Evolutionary conservation across 2,113 vertebrate genomes (phyloP), one percentile per base, ranked within the genome.

Genomic region (Rhinolophus sinicus): DNA sequence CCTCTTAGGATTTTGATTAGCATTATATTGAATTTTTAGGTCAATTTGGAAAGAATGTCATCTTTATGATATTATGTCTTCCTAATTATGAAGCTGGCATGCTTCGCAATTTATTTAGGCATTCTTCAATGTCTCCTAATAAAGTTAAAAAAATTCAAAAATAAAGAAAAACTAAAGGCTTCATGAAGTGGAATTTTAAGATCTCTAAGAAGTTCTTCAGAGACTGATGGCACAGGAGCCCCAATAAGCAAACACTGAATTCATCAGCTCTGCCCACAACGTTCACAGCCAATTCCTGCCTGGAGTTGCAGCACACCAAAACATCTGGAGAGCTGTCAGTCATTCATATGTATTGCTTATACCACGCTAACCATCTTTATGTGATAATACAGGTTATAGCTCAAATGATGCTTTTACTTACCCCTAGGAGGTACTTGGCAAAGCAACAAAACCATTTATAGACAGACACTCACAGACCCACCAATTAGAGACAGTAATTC

Each of bases 391-490:
- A 58, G 30, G 22, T 64, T 73, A 89, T 38, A 73, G 58, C 35
- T 93, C 50, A 80, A 87, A 96, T 90, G 92, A 67, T 95, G 88
- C 12, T 90, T 95, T 64, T 73, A 80, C 44, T 76, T 90, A 16
- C 50, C 64, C n/a, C 56, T 69, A 40, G 40, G 30, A 96, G n/a
- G 16, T 56, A 73, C 73, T 82, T 92, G 58, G 44, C 15, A 87
- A 88, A 93, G 64, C 69, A 93, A 93, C 4, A 50, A 93, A 85
- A 70, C 26, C 6, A 93, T 81, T 90, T 97, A 94, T 87, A 92
- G 96, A 96, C 72, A 98, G 96, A 96, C 96, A 98, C 96, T 97
- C 96, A 95, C 80, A 97, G 92, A 95, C 83, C 91, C 85, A 96
- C 90, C 33, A 96, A 65, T 98, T 98, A 98, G 89, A 98, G 87